Base-by-base conservation (phyloP, 2,888 invertebrate species). In the Philereme transversata region DNA sequence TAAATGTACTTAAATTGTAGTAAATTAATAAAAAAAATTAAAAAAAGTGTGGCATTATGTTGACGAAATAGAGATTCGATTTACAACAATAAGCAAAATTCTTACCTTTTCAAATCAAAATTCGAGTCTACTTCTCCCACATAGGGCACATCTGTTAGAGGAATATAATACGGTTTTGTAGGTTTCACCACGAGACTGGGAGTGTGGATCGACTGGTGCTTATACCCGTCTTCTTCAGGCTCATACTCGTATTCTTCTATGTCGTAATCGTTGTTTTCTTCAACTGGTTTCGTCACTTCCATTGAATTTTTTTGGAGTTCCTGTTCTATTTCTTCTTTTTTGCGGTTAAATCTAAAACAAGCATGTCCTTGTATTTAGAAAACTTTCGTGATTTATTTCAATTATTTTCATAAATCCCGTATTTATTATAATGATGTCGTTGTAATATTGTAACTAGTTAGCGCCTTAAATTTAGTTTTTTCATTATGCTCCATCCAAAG, bases 141-240 rank as follows among this genome's bases (percentile, higher is more conserved):
- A 61, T 90, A 89, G 3, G 79, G 82, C 0, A 90, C 86, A 64
- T 92, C 90, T 5, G 88, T 87, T 0, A 90, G 65, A 3, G 88
- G 78, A 62, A 91, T 66, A 55, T 86, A 90, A 65, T 60, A 88
- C 0, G 80, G 85, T 51, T 63, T 83, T 40, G 79, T 76, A 0
- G 80, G 77, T 53, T 77, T 81, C 5, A 77, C 74, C 0, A 73
- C 57, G 0, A 73, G 9, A 56, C 80, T 83, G 10, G 72, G 64
- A 3, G 51, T 60, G 4, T 54, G 62, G 4, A 75, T 10, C 4
- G 85, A 73, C 6, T 73, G 67, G 9, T 78, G 82, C 41, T 73
- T 57, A 56, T 87, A 73, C 11, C 82, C 82, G 10, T 57, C 57
- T 5, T 61, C 61, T 56, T 89, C 88, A 0, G 77, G 66, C 57